These are phyloP conservation scores for Holcopasites calliopsidis DNA, from an alignment of 1,140 invertebrate species.

Conservation along the genomic window DNA sequence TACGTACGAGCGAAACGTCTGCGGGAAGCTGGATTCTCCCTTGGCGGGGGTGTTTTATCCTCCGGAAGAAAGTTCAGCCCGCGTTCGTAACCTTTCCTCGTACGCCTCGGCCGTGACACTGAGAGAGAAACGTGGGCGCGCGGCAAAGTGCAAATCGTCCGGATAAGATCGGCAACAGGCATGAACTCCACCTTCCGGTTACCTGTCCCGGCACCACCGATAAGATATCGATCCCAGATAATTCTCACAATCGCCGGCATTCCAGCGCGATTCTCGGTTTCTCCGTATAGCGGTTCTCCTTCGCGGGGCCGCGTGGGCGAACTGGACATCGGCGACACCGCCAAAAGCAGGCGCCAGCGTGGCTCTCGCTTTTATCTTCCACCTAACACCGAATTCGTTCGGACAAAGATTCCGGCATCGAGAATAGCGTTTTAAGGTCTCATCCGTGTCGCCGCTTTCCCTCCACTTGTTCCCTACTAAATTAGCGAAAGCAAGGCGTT, in stretches of 20 bases:
- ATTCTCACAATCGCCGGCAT: constrained; percentile 49
- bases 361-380: background rate
- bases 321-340: constrained; percentile 32
- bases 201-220: constrained; percentile 35
- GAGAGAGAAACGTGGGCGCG: constrained; percentile 24
- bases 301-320: constrained; percentile 47
- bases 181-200: constrained; percentile 54
- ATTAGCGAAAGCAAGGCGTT: constrained; percentile 12
- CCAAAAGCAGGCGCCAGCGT: constrained; percentile 33
- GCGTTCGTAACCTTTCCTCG: background rate
- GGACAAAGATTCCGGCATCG: background rate
- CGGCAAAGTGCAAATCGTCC: constrained; percentile 32
- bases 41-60: too few species aligned
- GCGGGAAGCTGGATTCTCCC: too few species aligned
- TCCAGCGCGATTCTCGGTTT: constrained; percentile 33
- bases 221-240: constrained; percentile 57
- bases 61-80: background rate
- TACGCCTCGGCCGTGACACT: constrained; percentile 22
- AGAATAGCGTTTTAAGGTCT: background rate
- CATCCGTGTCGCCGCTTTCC: background rate
- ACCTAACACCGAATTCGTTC: background rate
- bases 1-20: constrained; percentile 18
- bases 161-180: constrained; percentile 50
- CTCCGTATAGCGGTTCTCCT: constrained; percentile 52
- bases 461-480: background rate